Conservation (phyloP, 2,888 invertebrate genomes). For the Chrysodeixis includens region DNA sequence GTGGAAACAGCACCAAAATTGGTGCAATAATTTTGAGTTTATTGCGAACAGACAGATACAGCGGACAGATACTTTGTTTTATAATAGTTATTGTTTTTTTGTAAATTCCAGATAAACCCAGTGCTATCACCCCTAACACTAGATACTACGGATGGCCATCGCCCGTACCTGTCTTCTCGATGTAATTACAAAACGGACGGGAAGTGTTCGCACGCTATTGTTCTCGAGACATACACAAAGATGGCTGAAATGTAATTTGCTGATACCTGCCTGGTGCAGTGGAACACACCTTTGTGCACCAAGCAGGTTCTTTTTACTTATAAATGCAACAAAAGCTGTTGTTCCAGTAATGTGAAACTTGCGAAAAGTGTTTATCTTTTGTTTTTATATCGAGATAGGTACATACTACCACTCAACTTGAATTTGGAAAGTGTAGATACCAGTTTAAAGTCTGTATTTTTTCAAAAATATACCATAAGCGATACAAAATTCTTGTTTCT, state of each 20-base stretch:
- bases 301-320: neutral
- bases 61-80: too few species aligned
- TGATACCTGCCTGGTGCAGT: neutral
- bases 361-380: too few species aligned
- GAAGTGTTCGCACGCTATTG: neutral
- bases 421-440: too few species aligned
- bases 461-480: too few species aligned
- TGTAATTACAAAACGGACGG: neutral
- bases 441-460: too few species aligned
- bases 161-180: neutral
- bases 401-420: too few species aligned
- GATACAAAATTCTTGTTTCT: too few species aligned
- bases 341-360: neutral
- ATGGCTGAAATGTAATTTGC: neutral
- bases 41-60: too few species aligned
- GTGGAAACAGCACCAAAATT: too few species aligned
- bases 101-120: slow-evolving; percentile 16
- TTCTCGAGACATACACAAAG: neutral
- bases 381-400: too few species aligned
- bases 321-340: neutral
- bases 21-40: too few species aligned
- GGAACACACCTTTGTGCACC: neutral
- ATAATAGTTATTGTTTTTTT: too few species aligned
- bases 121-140: neutral
- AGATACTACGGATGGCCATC: neutral